A percentile compares a stretch with the other conserved stretches of the same genome.
phyloP scores from a whole-genome alignment of 1,140 invertebrate species.

The Penaeus chinensis region DNA sequence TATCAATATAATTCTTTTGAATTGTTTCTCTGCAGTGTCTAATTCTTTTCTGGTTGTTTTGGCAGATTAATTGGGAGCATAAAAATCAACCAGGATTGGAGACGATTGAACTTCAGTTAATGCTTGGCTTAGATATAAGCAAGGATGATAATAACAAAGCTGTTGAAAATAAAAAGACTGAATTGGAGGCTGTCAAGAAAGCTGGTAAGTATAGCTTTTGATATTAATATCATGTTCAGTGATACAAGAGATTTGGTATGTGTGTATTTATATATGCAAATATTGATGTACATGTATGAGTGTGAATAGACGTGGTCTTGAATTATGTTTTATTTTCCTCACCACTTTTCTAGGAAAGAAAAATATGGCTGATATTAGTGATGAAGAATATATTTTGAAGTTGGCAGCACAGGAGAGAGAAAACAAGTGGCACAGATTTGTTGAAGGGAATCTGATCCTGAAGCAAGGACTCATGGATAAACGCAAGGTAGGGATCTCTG shows the following conservation, averaged over 20 bases:
- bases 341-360: conserved; percentile 25
- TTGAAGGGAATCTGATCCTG: conserved; percentile 90
- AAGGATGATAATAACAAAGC: not conserved
- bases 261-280: too few species aligned
- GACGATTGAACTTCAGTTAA: conserved; percentile 50
- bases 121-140: conserved; percentile 40
- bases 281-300: too few species aligned
- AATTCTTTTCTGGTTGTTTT: not conserved
- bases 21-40: too few species aligned
- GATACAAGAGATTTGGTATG: too few species aligned
- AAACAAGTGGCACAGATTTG: conserved; percentile 88
- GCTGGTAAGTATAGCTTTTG: not conserved
- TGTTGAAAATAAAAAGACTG: not conserved
- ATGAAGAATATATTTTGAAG: conserved; percentile 68
- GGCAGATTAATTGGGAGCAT: conserved; percentile 46
- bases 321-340: not conserved
- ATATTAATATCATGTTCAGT: too few species aligned
- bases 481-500: conserved; percentile 76
- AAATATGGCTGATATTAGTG: conserved; percentile 63
- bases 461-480: conserved; percentile 96
- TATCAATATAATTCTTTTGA: too few species aligned
- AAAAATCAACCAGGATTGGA: conserved; percentile 42
- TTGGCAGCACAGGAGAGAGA: conserved; percentile 82
- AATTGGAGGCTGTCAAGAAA: not conserved
- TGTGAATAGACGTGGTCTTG: not conserved